Percentiles rank a stretch among this genome's conserved stretches.
These are phyloP conservation scores for Ranitomeya imitator DNA, from an alignment of 2,113 vertebrate genomes.

Conservation along the genomic window DNA sequence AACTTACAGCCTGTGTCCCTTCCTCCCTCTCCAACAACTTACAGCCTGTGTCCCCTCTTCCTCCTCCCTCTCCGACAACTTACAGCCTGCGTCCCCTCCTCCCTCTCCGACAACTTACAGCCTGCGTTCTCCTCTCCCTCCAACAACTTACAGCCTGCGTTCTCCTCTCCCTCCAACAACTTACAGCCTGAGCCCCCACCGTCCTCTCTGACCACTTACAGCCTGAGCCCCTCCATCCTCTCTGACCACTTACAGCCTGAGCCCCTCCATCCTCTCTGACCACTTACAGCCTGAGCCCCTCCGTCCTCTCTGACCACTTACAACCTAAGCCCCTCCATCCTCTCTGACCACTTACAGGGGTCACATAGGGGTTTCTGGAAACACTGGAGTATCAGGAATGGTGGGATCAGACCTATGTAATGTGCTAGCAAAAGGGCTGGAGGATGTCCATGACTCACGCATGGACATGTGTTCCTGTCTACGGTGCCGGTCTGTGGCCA, in stretches of 20 bases:
- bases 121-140: not conserved
- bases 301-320: too few relatives aligned
- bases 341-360: not conserved
- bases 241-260: too few relatives aligned
- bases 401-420: too few relatives aligned
- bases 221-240: not conserved
- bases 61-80: not conserved
- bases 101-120: not conserved
- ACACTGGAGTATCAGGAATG: not conserved
- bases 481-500: too few relatives aligned
- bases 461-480: too few relatives aligned
- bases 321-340: not conserved
- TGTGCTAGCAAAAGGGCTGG: too few relatives aligned
- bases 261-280: too few relatives aligned
- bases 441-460: too few relatives aligned
- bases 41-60: not conserved
- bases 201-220: not conserved
- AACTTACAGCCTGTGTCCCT: not conserved
- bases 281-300: too few relatives aligned
- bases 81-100: not conserved
- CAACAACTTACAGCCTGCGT: not conserved
- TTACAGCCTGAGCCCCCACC: not conserved
- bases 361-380: not conserved
- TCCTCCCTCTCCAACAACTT: not conserved
- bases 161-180: not conserved